Evolutionary conservation across 1,140 invertebrate species (phyloP).

Genomic region (Drosophila kohkoa): DNA sequence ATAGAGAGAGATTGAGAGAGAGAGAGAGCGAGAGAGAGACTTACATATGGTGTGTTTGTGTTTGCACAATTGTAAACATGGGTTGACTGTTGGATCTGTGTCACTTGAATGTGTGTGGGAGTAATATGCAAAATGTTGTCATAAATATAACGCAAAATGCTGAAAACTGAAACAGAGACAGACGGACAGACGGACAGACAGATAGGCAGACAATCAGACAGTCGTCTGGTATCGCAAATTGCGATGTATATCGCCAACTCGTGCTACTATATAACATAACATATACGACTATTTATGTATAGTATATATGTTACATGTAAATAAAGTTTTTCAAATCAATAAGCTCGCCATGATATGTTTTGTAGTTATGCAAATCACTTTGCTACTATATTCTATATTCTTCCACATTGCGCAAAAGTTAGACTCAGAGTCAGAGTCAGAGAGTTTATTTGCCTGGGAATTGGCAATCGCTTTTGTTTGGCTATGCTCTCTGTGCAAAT

Average conservation of each 20-base stretch:
- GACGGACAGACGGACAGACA: conserved; percentile 11
- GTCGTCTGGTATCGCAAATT: conserved; percentile 21
- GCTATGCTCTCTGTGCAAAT: not conserved
- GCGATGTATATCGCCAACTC: conserved; percentile 1
- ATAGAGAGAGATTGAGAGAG: not conserved
- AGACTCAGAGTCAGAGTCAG: not conserved
- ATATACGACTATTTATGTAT: conserved; percentile 11
- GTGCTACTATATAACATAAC: conserved; percentile 1
- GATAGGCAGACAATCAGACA: conserved; percentile 3
- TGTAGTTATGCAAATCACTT: too few relatives aligned
- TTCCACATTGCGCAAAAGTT: conserved; percentile 1
- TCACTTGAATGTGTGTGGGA: conserved; percentile 36
- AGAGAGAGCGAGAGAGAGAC: not conserved
- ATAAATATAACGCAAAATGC: conserved; percentile 52
- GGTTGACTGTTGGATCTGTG: conserved; percentile 30
- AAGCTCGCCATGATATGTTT: too few relatives aligned
- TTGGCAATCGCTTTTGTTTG: conserved; percentile 12
- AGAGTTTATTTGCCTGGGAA: not conserved
- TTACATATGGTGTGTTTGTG: conserved; percentile 1
- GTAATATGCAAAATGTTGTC: conserved; percentile 54
- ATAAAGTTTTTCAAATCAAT: too few relatives aligned
- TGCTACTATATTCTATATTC: not conserved
- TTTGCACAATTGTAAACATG: conserved; percentile 33
- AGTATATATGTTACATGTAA: not conserved
- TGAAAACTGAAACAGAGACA: conserved; percentile 37